phyloP scores from a whole-genome alignment of 2,113 vertebrate species.

The Mus pahari region DNA sequence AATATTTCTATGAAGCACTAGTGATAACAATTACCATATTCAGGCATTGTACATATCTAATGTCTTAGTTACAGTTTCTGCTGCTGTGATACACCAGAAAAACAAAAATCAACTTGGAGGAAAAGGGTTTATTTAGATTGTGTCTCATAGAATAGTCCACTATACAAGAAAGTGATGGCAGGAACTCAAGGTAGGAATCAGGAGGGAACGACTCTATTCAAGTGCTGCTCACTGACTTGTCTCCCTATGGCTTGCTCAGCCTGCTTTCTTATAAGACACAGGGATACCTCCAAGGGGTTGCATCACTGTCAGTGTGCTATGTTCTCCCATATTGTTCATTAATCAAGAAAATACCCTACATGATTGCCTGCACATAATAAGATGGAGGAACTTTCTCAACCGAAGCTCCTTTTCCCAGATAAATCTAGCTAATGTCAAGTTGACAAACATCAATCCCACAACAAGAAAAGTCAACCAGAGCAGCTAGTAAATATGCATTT shows the following conservation, averaged over 20 bases:
- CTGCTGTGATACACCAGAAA: neutral
- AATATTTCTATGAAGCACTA: neutral
- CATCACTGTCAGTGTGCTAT: neutral
- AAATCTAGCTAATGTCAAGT: neutral
- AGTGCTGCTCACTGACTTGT: neutral
- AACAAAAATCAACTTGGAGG: neutral
- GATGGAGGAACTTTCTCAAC: neutral
- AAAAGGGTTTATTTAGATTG: neutral
- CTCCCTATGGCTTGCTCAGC: neutral
- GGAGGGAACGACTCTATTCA: neutral
- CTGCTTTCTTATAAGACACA: neutral
- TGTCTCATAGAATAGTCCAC: neutral
- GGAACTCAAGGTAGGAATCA: neutral
- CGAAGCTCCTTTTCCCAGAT: neutral
- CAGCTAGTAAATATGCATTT: neutral
- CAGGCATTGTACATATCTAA: neutral
- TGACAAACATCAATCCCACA: neutral
- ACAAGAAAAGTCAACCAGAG: neutral
- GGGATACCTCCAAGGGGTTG: neutral
- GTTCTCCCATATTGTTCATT: neutral
- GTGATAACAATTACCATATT: neutral
- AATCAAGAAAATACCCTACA: neutral
- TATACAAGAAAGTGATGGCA: neutral
- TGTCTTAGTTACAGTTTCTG: neutral
- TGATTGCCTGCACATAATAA: neutral